Percentiles rank a stretch among this genome's conserved stretches.
phyloP scores from a whole-genome alignment of 2,113 vertebrate species.

The Gymnogyps californianus region DNA sequence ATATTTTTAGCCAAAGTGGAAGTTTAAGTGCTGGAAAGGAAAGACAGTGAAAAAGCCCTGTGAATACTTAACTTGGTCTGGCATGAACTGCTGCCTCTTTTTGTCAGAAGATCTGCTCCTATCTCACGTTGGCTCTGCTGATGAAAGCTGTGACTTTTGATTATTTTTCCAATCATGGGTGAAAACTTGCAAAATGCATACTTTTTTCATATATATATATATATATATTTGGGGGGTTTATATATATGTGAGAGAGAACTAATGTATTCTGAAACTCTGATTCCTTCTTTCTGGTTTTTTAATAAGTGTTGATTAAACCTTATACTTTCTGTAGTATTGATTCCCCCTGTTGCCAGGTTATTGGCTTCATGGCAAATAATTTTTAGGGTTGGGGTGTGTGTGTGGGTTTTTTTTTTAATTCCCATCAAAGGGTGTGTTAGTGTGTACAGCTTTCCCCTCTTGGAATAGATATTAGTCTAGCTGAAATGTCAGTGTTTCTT shows the following conservation, averaged over 20 bases:
- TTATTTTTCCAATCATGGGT: neutral
- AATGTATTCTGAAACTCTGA: neutral
- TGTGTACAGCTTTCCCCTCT: neutral
- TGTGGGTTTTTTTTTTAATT: neutral
- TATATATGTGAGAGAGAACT: neutral
- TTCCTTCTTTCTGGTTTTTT: neutral
- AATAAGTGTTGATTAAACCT: neutral
- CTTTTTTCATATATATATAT: neutral
- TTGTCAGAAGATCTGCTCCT: neutral
- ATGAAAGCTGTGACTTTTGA: neutral
- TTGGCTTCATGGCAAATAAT: neutral
- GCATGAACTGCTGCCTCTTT: neutral
- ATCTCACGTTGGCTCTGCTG: neutral
- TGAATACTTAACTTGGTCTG: neutral
- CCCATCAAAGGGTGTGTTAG: neutral
- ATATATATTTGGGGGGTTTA: rapidly evolving
- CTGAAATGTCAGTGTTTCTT: neutral
- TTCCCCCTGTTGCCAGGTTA: neutral
- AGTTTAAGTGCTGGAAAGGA: neutral
- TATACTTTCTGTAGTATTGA: neutral
- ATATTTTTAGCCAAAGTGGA: constrained; percentile 30
- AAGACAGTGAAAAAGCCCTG: neutral
- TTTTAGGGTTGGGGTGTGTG: neutral
- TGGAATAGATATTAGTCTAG: neutral
- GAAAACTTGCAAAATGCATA: neutral